Percentiles rank a stretch among this genome's conserved stretches.
These are phyloP conservation scores for Oryzias sinensis DNA, from an alignment of 2,797 vertebrate species.

Conservation along the genomic window DNA sequence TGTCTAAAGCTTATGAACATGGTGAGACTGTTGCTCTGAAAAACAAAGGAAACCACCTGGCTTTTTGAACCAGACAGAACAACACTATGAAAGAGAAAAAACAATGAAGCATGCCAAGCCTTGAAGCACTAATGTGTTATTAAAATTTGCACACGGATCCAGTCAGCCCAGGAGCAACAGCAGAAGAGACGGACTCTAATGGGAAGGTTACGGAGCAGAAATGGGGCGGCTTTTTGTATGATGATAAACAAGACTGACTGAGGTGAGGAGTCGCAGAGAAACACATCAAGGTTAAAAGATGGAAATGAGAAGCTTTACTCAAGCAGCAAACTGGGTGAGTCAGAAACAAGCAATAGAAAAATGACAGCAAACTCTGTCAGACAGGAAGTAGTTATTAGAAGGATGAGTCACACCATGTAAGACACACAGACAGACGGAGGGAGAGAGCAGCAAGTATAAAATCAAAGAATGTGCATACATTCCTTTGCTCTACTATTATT, in stretches of 20 bases:
- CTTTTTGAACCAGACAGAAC: constrained; percentile 1
- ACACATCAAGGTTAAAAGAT: constrained; percentile 24
- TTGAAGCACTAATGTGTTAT: constrained; percentile 8
- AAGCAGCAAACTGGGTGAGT: constrained; percentile 42
- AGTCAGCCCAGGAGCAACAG: constrained; percentile 21
- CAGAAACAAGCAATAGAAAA: constrained; percentile 37
- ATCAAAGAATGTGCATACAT: constrained; percentile 46
- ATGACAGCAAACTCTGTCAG: constrained; percentile 40
- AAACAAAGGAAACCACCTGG: not conserved
- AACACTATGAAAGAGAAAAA: not conserved
- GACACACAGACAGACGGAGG: constrained; percentile 60
- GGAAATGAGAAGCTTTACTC: constrained; percentile 29
- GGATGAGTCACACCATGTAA: constrained; percentile 54
- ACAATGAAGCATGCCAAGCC: constrained; percentile 11
- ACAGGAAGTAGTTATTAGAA: constrained; percentile 54
- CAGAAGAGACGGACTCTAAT: constrained; percentile 26
- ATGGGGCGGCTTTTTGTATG: constrained; percentile 13
- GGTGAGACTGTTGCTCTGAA: not conserved
- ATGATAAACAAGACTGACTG: constrained; percentile 44
- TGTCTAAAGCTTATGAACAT: not conserved
- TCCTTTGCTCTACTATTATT: constrained; percentile 47
- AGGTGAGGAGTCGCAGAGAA: constrained; percentile 27
- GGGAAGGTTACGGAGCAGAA: constrained; percentile 16
- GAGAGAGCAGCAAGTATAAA: constrained; percentile 47
- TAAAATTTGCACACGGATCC: constrained; percentile 13